Evolutionary conservation across 2,888 invertebrate species (phyloP).

Genomic region (Yponomeuta evonymella): DNA sequence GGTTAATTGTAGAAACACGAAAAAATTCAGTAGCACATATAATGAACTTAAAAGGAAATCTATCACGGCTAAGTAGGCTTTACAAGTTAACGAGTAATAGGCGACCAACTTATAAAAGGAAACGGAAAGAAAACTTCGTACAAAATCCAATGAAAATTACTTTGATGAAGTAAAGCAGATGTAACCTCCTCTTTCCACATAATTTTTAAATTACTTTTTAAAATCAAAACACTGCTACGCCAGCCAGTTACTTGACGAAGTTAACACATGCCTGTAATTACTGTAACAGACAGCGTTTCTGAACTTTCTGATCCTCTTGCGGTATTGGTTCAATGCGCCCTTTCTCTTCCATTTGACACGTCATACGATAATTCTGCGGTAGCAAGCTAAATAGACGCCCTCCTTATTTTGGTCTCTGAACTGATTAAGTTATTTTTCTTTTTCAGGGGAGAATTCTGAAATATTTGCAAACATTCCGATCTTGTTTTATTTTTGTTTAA

Average conservation of each 20-base stretch:
- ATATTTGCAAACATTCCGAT: not conserved
- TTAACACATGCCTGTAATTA: conserved; percentile 33
- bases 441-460: not conserved
- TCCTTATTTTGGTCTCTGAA: not conserved
- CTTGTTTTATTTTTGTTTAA: not conserved
- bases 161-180: too few relatives aligned
- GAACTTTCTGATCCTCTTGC: conserved; percentile 13
- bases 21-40: too few relatives aligned
- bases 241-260: conserved; percentile 22
- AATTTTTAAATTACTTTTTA: not conserved
- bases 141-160: too few relatives aligned
- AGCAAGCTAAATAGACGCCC: not conserved
- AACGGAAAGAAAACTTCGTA: too few relatives aligned
- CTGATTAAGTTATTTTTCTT: not conserved
- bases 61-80: too few relatives aligned
- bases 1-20: too few relatives aligned
- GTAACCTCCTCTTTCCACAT: too few relatives aligned
- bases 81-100: too few relatives aligned
- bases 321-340: not conserved
- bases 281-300: conserved; percentile 31
- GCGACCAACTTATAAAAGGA: too few relatives aligned
- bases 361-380: too few relatives aligned
- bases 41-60: too few relatives aligned
- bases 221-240: not conserved
- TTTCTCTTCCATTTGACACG: too few relatives aligned